Evolutionary conservation across 1,140 invertebrate genomes (phyloP), one percentile per base, ranked within the genome.

Genomic region (Aphis craccivora): DNA sequence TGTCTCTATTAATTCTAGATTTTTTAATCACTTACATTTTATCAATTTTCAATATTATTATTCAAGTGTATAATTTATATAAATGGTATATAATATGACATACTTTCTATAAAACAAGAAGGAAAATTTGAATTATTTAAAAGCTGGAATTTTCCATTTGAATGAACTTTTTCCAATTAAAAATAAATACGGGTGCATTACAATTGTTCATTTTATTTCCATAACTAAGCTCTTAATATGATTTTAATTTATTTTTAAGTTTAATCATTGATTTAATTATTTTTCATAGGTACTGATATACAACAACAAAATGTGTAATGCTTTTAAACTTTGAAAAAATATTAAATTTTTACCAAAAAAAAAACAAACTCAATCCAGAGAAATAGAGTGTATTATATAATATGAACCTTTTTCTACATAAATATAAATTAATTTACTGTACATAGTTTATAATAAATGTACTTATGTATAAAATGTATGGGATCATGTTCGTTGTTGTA

Each of bases 201-300:
- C 30, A n/a, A 76, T 76, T n/a, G 18, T n/a, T 20, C n/a, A n/a
- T 76, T 67, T 60, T 76, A 76, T 14, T 76, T 76, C 14, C n/a
- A 76, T 76, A 76, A 76, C 60, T 76, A 67, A 67, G 60, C 14
- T 76, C 5, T 76, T 76, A n/a, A 76, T 76, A 76, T 76, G n/a
- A 76, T 76, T n/a, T 76, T 76, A n/a, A 76, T 76, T 67, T 35
- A 76, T 76, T 76, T 76, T 76, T 76, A 76, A n/a, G 60, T 76
- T n/a, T 11, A 60, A 30, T 14, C 11, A 76, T 76, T 76, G 14
- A 76, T 76, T 76, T 18, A 35, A 76, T 76, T n/a, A 18, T 76
- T 14, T 76, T 76, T 76, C 30, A n/a, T 76, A n/a, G n/a, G n/a
- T n/a, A 76, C 60, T 0, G n/a, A 76, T n/a, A 76, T n/a, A 67